These are phyloP conservation scores for Hybos culiciformis DNA, from an alignment of 2,888 invertebrate species.

Conservation along the genomic window DNA sequence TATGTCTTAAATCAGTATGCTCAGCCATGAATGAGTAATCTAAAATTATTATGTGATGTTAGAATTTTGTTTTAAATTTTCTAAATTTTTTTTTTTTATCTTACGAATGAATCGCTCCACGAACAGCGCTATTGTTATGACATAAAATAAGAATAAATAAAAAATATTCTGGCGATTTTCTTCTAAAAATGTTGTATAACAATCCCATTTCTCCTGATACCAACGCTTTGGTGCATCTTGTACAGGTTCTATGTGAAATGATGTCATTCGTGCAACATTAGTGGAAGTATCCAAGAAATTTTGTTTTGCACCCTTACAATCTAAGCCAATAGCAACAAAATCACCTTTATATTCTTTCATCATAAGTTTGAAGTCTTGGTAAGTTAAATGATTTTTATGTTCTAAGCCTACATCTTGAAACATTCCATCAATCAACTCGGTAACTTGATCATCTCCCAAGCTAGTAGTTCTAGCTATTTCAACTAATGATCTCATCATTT, in stretches of 20 bases:
- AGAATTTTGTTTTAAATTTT: neutral
- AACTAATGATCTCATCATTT: slow-evolving; percentile 83
- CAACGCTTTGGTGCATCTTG: slow-evolving; percentile 57
- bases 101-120: slow-evolving; percentile 86
- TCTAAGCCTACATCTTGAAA: slow-evolving; percentile 82
- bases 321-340: slow-evolving; percentile 85
- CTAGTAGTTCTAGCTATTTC: slow-evolving; percentile 89
- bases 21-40: slow-evolving; percentile 95
- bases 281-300: slow-evolving; percentile 90
- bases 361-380: slow-evolving; percentile 86
- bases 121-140: slow-evolving; percentile 86
- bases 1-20: slow-evolving; percentile 85
- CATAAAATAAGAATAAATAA: slow-evolving; percentile 87
- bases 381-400: slow-evolving; percentile 79
- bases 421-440: slow-evolving; percentile 88
- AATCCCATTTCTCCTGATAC: slow-evolving; percentile 69
- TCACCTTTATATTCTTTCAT: slow-evolving; percentile 95
- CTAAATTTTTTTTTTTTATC: slow-evolving; percentile 20
- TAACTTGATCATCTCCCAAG: slow-evolving; percentile 77
- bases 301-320: slow-evolving; percentile 90
- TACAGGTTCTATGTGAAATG: slow-evolving; percentile 77
- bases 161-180: slow-evolving; percentile 94
- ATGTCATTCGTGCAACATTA: slow-evolving; percentile 89
- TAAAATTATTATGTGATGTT: slow-evolving; percentile 22
- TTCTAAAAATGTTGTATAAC: slow-evolving; percentile 79